Evolutionary conservation across 2,113 vertebrate genomes (phyloP), one percentile per base, ranked within the genome.

Genomic region (Engystomops pustulosus): DNA sequence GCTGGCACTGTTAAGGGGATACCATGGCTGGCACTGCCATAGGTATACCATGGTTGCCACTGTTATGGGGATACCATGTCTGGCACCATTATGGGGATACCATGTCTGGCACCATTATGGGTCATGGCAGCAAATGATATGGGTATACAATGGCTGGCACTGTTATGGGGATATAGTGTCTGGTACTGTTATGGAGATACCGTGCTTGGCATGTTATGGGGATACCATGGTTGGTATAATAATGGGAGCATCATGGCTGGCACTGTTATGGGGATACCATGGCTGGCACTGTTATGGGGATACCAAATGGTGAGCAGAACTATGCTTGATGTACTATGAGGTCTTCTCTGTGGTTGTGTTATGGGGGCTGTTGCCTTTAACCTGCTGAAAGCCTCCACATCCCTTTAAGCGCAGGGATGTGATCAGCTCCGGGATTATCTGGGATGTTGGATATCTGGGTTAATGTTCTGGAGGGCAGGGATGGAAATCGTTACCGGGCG

Each of bases 401-500:
- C 27, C 12, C 60, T 62, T 30, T 62, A 62, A 62, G 27, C 27
- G 23, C 41, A 71, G 38, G n/a, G 3, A 71, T 12, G 11, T 15
- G 20, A 71, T 14, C n/a, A 71, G 69, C 20, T 3, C 18, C 6
- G 41, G 69, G 62, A 67, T 25, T 72, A 72, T 72, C 38, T 44
- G 10, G 44, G 68, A 12, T 41, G 14, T 70, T 44, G 14, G 44
- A 70, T 70, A 72, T 72, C 69, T 72, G 41, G 69, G 38, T 45
- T 44, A 67, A 45, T 72, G 69, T 38, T n/a, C 41, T 72, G 41
- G 38, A 72, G 25, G 47, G 41, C 38, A 2, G 20, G 25, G 15
- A 38, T 71, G 41, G 27, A 72, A 72, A 72, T 72, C 41, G 69
- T 72, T 72, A 72, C 41, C 38, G 27, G 38, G 17, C n/a, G 41